Evolutionary conservation across 2,113 vertebrate genomes (phyloP).

Genomic region (Apodemus sylvaticus): DNA sequence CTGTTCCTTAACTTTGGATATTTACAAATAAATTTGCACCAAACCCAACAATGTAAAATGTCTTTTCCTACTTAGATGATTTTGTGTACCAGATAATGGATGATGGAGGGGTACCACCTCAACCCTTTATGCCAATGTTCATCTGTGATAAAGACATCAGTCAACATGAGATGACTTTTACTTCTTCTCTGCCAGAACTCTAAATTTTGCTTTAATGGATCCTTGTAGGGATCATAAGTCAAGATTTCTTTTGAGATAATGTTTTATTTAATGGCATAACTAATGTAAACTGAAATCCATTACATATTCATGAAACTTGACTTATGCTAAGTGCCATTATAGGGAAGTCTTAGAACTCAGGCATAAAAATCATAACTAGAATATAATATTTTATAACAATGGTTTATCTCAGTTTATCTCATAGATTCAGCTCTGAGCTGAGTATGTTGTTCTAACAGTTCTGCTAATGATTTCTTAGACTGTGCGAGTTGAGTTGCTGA

Average conservation of each 20-base stretch:
- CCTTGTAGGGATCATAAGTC: not conserved
- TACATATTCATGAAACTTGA: conserved; percentile 49
- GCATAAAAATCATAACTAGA: not conserved
- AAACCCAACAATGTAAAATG: not conserved
- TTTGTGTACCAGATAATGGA: not conserved
- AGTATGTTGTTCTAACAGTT: not conserved
- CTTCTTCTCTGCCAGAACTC: not conserved
- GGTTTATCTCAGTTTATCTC: not conserved
- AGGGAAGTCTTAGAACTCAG: conserved; percentile 5
- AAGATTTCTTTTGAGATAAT: conserved; percentile 34
- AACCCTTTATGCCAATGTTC: rapidly evolving
- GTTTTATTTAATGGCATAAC: conserved; percentile 22
- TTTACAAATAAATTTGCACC: not conserved
- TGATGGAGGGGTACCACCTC: too few relatives aligned
- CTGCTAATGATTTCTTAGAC: not conserved
- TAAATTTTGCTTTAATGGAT: conserved; percentile 1
- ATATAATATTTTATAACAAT: not conserved
- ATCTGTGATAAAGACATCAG: not conserved
- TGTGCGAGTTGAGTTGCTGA: conserved; percentile 5
- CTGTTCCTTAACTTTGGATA: not conserved
- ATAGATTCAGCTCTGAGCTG: conserved; percentile 36
- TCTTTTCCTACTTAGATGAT: not conserved
- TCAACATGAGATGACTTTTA: not conserved
- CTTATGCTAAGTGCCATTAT: conserved; percentile 29
- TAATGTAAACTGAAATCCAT: conserved; percentile 27